Evolutionary conservation across 2,888 invertebrate genomes (phyloP), one percentile per base, ranked within the genome.

Genomic region (Cyrtodaria siliqua): DNA sequence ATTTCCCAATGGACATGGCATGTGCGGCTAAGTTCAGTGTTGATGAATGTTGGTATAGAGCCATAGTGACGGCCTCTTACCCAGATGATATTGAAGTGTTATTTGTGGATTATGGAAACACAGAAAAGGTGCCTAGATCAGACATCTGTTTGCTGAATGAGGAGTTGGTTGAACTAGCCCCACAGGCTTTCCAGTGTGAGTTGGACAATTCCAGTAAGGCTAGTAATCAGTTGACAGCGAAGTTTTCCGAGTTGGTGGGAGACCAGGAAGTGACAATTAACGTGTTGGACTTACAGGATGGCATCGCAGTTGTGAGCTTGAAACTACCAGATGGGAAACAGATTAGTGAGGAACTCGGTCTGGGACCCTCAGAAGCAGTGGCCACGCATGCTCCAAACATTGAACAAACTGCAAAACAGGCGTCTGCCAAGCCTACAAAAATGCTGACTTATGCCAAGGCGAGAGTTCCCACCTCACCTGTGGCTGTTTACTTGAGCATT

Each of bases 71-170:
- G 18, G 79, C 83, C n/a, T 55, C 81, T 0, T 71, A 81, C 40
- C 71, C 75, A 16, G 79, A 76, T n/a, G 78, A 66, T 56, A 75
- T 85, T 14, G 79, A 83, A 53, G 90, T 92, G 4, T 85, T 85
- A 26, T 92, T 90, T 84, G 89, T 92, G 20, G 92, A 92, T 78
- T 92, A 90, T 82, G 92, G 92, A 9, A 91, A 92, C 44, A 77
- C 81, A 12, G 88, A 88, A 18, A 70, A 74, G 12, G 84, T 86
- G 14, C 63, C 80, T 1, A 77, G 72, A 20, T 53, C 70, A 18
- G 84, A 83, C 44, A 55, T 91, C 12, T 84, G 87, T 66, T 66
- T 73, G 9, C 56, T 91, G 26, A 69, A 79, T 26, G 57, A 79
- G 1, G 77, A 88, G 18, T 82, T 89, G 49, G 59, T 85, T 1